Percentiles rank a stretch among this genome's conserved stretches.
phyloP scores from a whole-genome alignment of 2,888 invertebrate species.

The Beris chalybata region DNA sequence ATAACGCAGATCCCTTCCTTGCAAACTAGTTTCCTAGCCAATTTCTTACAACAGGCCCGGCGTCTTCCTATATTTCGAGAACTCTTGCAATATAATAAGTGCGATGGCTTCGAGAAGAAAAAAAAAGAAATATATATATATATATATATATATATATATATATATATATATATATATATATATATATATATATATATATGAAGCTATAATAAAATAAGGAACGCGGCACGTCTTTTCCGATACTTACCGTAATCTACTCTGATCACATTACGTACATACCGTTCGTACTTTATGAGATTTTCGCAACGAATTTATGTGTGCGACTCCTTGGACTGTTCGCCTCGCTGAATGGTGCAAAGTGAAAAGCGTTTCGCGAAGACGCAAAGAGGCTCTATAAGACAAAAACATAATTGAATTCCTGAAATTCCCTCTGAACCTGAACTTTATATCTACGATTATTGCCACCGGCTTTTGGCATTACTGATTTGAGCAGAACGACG shows the following conservation, averaged over 20 bases:
- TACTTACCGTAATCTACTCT: background rate
- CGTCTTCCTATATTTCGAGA: too few relatives aligned
- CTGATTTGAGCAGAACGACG: conserved; percentile 27
- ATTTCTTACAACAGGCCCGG: too few relatives aligned
- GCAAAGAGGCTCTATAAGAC: background rate
- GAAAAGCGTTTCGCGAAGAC: too few relatives aligned
- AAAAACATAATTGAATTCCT: conserved; percentile 5
- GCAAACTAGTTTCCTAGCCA: too few relatives aligned
- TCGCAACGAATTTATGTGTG: conserved; percentile 30
- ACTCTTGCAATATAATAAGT: too few relatives aligned
- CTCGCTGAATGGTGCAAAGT: background rate
- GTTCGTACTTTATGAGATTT: conserved; percentile 26
- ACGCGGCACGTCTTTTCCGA: background rate
- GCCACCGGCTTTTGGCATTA: conserved; percentile 29
- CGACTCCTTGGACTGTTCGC: conserved; percentile 11
- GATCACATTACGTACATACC: too few relatives aligned
- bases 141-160: too few relatives aligned
- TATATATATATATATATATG: too few relatives aligned
- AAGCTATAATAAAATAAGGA: background rate
- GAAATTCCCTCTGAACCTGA: conserved; percentile 17
- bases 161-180: too few relatives aligned
- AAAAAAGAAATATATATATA: too few relatives aligned
- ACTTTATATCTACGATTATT: conserved; percentile 26
- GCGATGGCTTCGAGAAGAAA: too few relatives aligned
- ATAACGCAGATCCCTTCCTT: too few relatives aligned